A percentile compares a stretch with the other conserved stretches of the same genome.
phyloP scores from a whole-genome alignment of 1,140 invertebrate species.

The Euura saliciscinereae region DNA sequence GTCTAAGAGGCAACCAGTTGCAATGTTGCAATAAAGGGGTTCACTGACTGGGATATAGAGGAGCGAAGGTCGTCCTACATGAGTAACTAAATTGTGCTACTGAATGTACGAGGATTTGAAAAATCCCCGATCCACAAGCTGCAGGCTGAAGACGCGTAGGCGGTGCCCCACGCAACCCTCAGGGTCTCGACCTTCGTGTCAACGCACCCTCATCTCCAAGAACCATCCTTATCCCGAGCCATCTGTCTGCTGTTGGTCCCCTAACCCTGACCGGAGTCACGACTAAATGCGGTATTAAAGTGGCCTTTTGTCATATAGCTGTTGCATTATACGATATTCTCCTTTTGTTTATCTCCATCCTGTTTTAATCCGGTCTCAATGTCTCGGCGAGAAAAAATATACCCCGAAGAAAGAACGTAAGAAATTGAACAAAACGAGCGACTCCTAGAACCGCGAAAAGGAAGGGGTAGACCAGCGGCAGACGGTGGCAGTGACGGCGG shows the following conservation, averaged over 20 bases:
- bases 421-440: too few species aligned
- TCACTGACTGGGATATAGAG: not conserved
- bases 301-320: too few species aligned
- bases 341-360: too few species aligned
- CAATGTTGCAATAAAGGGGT: not conserved
- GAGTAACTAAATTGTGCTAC: not conserved
- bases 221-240: not conserved
- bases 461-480: slow-evolving; percentile 57
- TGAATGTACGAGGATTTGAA: not conserved
- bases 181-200: not conserved
- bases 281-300: too few species aligned
- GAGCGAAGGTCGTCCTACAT: not conserved
- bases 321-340: too few species aligned
- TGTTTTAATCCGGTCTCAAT: not conserved
- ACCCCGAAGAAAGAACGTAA: too few species aligned
- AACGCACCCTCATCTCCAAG: slow-evolving; percentile 4
- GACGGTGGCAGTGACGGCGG: slow-evolving; percentile 57
- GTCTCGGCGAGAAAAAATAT: not conserved
- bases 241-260: not conserved
- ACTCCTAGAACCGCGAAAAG: slow-evolving; percentile 20
- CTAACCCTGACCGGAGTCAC: not conserved
- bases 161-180: not conserved
- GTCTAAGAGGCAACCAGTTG: not conserved
- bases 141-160: not conserved
- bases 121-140: not conserved